Conservation (phyloP, 2,888 invertebrate species). For the Protodeltote pygarga region DNA sequence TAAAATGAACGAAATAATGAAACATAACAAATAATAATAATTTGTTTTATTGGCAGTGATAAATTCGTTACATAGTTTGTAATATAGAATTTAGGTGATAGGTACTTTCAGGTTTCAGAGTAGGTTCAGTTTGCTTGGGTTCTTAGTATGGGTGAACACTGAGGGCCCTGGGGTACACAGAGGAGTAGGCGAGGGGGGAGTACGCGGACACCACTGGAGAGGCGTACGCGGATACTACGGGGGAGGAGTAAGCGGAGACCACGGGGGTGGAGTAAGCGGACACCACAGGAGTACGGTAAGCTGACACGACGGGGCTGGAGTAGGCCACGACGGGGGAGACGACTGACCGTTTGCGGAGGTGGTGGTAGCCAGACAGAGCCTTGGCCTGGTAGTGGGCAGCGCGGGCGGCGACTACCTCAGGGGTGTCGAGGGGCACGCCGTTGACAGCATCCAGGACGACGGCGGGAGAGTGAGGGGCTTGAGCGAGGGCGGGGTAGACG, state of each 20-base stretch:
- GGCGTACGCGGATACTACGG: conserved; percentile 33
- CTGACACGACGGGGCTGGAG: conserved; percentile 66
- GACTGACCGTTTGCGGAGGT: conserved; percentile 74
- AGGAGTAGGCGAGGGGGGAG: conserved; percentile 43
- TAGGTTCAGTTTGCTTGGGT: conserved; percentile 5
- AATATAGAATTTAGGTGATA: conserved; percentile 8
- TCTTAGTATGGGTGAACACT: conserved; percentile 73
- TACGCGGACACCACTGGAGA: conserved; percentile 50
- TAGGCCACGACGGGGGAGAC: conserved; percentile 61
- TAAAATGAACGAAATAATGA: conserved; percentile 15
- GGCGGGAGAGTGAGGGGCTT: conserved; percentile 77
- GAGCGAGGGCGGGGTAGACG: conserved; percentile 59
- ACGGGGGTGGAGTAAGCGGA: conserved; percentile 49
- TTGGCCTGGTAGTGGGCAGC: conserved; percentile 80
- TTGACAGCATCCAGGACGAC: conserved; percentile 76
- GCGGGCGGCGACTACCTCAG: conserved; percentile 82
- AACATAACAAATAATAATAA: conserved; percentile 16
- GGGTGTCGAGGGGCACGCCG: conserved; percentile 82
- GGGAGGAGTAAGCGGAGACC: conserved; percentile 53
- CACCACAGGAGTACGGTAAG: conserved; percentile 49
- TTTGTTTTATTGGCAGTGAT: conserved; percentile 63
- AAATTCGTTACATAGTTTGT: conserved; percentile 30
- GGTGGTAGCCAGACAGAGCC: conserved; percentile 74
- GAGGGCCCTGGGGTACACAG: conserved; percentile 65
- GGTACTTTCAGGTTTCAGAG: not conserved